Percentiles rank a stretch among this genome's conserved stretches.
Evolutionary conservation across 2,797 vertebrate species (phyloP).

Genomic region (Dipus sagitta): DNA sequence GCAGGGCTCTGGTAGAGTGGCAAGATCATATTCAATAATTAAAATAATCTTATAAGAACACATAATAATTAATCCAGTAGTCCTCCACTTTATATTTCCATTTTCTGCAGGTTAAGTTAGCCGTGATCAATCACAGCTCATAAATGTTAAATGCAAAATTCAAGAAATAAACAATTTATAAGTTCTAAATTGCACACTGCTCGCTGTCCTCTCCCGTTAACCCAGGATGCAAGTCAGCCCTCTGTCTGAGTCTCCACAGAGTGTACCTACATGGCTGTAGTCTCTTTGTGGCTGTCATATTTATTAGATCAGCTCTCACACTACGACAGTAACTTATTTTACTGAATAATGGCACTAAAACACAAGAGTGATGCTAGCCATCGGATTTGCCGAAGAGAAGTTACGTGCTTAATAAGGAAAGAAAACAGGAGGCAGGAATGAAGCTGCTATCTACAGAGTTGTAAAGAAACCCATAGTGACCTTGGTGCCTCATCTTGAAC

Average conservation of each 20-base stretch:
- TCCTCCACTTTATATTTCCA: background rate
- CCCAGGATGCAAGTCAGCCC: background rate
- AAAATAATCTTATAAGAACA: conserved; percentile 38
- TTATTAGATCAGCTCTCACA: background rate
- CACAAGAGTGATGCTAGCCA: background rate
- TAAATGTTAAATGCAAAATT: background rate
- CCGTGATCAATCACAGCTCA: background rate
- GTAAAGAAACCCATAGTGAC: background rate
- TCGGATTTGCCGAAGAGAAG: background rate
- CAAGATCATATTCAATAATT: background rate
- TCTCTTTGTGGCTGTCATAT: background rate
- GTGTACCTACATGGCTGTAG: background rate
- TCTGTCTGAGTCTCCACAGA: background rate
- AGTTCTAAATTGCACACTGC: background rate
- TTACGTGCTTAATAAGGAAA: background rate
- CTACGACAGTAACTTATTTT: background rate
- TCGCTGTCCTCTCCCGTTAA: background rate
- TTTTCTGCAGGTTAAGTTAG: background rate
- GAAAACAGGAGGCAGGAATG: background rate
- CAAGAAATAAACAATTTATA: background rate
- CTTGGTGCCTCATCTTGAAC: background rate
- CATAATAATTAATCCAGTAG: background rate
- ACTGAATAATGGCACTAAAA: background rate
- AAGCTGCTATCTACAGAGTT: background rate
- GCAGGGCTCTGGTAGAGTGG: background rate